Evolutionary conservation across 2,888 invertebrate species (phyloP).

Genomic region (Beris morrisii): DNA sequence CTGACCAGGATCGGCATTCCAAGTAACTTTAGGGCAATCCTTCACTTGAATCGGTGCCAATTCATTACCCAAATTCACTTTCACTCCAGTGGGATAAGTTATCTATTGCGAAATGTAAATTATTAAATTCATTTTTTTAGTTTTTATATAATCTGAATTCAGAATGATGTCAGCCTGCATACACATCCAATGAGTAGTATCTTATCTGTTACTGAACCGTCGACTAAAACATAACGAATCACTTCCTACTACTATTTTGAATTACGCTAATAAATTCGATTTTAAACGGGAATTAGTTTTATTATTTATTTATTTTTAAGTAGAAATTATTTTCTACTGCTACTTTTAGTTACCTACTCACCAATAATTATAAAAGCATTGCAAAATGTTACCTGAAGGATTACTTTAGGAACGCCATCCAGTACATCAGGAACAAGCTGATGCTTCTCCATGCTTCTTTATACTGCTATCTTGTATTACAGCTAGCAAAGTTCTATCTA

Average conservation of each 20-base stretch:
- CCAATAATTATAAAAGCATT: no score
- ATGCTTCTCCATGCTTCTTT: conserved; percentile 53
- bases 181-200: no score
- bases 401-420: conserved; percentile 27
- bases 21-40: conserved; percentile 22
- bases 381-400: conserved; percentile 47
- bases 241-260: conserved; percentile 6
- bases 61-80: conserved; percentile 16
- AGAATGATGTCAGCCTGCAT: no score
- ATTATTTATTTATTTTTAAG: no score
- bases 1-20: conserved; percentile 19
- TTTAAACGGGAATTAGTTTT: no score
- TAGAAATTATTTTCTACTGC: no score
- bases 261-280: no score
- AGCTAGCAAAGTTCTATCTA: no score
- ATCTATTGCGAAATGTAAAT: conserved; percentile 1
- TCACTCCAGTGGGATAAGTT: conserved; percentile 2
- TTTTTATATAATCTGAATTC: background rate
- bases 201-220: no score
- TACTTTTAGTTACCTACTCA: no score
- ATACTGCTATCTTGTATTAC: no score
- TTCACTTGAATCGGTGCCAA: conserved; percentile 65
- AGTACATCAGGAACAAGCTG: conserved; percentile 47
- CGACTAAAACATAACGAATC: no score
- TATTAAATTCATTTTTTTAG: background rate